phyloP scores from a whole-genome alignment of 2,797 vertebrate species.

The Pseudochromis fuscus region DNA sequence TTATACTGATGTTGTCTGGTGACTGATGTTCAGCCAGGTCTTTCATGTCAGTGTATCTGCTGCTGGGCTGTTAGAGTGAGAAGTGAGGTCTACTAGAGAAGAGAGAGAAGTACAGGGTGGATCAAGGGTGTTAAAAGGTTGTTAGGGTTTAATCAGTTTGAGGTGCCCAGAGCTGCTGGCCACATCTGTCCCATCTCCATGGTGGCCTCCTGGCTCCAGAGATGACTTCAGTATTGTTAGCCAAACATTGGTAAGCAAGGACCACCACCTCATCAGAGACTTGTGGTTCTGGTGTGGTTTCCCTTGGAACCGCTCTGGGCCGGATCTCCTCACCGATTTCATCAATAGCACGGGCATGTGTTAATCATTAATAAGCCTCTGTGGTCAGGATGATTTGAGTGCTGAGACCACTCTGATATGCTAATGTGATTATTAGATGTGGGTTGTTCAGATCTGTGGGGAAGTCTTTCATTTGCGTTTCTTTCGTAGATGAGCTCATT shows the following conservation, averaged over 20 bases:
- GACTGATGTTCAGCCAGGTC: slow-evolving; percentile 25
- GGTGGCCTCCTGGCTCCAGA: slow-evolving; percentile 57
- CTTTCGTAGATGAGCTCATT: slow-evolving; percentile 59
- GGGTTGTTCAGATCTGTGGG: slow-evolving; percentile 56
- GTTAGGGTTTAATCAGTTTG: slow-evolving; percentile 67
- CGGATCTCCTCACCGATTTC: slow-evolving; percentile 34
- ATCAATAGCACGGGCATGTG: slow-evolving; percentile 62
- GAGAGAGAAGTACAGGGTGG: slow-evolving; percentile 38
- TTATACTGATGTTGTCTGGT: neutral
- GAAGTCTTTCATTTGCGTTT: slow-evolving; percentile 64
- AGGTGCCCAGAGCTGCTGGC: slow-evolving; percentile 45
- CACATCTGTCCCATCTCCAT: slow-evolving; percentile 64
- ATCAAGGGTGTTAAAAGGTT: slow-evolving; percentile 70
- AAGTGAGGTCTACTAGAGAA: slow-evolving; percentile 8
- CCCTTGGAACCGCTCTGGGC: slow-evolving; percentile 43
- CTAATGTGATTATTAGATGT: slow-evolving; percentile 72
- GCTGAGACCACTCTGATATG: slow-evolving; percentile 59
- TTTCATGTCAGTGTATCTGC: slow-evolving; percentile 36
- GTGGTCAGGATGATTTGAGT: slow-evolving; percentile 53
- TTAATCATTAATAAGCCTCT: slow-evolving; percentile 67
- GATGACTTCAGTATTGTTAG: slow-evolving; percentile 36
- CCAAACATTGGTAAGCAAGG: slow-evolving; percentile 47
- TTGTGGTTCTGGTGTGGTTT: slow-evolving; percentile 52
- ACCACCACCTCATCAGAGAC: slow-evolving; percentile 65
- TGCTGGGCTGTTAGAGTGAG: slow-evolving; percentile 8